Conservation (phyloP, 2,888 invertebrate species). For the Acronicta leporina region DNA sequence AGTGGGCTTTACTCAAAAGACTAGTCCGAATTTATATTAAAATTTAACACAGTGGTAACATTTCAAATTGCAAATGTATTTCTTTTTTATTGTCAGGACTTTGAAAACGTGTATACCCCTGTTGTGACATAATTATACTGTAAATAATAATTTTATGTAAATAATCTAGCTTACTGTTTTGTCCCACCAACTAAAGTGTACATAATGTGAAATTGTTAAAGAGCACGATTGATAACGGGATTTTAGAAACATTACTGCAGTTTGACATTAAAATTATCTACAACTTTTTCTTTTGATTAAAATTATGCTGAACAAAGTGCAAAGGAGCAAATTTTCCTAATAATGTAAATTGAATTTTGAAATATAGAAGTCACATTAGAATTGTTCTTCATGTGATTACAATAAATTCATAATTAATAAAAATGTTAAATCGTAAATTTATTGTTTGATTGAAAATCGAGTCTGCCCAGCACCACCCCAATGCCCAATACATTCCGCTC, state of each 20-base stretch:
- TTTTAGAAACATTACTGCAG: conserved; percentile 11
- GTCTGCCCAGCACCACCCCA: neutral
- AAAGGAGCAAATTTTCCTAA: conserved; percentile 45
- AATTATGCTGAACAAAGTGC: conserved; percentile 46
- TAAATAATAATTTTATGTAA: conserved; percentile 67
- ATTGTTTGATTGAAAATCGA: conserved; percentile 22
- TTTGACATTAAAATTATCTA: conserved; percentile 31
- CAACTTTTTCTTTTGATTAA: conserved; percentile 50
- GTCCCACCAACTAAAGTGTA: conserved; percentile 78
- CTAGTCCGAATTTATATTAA: conserved; percentile 51
- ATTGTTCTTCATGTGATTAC: conserved; percentile 61
- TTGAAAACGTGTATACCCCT: conserved; percentile 46
- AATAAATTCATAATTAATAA: conserved; percentile 63
- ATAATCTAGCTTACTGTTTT: conserved; percentile 78
- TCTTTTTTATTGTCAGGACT: conserved; percentile 5
- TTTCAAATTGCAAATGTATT: conserved; percentile 13
- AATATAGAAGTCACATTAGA: conserved; percentile 41
- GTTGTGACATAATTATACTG: conserved; percentile 45
- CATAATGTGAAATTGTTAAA: conserved; percentile 60
- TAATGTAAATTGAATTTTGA: conserved; percentile 52
- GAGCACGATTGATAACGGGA: conserved; percentile 59
- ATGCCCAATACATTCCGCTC: neutral
- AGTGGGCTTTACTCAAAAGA: conserved; percentile 21
- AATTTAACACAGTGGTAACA: conserved; percentile 63
- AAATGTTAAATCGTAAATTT: conserved; percentile 58